phyloP scores from a whole-genome alignment of 2,113 vertebrate genomes.

The Clupea harengus region DNA sequence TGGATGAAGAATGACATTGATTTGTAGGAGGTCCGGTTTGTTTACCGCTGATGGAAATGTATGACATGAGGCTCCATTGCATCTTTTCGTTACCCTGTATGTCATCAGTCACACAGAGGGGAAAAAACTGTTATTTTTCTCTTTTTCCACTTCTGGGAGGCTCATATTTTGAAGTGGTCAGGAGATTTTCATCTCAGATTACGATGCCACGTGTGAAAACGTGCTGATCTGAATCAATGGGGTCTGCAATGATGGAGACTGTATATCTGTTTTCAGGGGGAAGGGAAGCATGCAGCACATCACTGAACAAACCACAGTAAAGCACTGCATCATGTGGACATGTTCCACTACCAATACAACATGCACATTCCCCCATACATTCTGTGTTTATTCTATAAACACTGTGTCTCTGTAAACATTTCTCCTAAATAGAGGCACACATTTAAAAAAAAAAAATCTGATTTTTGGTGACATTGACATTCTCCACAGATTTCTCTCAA shows the following conservation, averaged over 20 bases:
- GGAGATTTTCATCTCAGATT: slow-evolving; percentile 4
- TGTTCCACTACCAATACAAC: neutral
- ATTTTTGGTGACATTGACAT: neutral
- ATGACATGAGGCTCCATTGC: neutral
- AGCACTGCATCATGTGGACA: neutral
- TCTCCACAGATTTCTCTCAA: slow-evolving; percentile 6
- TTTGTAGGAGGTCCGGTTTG: neutral
- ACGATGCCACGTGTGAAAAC: slow-evolving; percentile 15
- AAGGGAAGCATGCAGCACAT: neutral
- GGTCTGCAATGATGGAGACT: slow-evolving; percentile 11
- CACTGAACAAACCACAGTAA: neutral
- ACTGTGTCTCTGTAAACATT: neutral
- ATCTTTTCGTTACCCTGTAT: neutral
- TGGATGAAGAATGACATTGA: neutral
- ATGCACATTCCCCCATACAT: no score
- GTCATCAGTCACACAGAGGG: neutral
- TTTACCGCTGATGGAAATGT: slow-evolving; percentile 2
- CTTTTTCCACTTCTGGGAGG: slow-evolving; percentile 2
- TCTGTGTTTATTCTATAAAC: neutral
- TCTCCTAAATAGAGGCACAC: neutral
- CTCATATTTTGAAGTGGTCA: slow-evolving; percentile 16
- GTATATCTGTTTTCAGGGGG: slow-evolving; percentile 19
- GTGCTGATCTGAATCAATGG: slow-evolving; percentile 15
- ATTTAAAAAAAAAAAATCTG: no score
- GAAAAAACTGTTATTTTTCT: neutral